phyloP scores from a whole-genome alignment of 2,888 invertebrate genomes.

The Lingula anatina region DNA sequence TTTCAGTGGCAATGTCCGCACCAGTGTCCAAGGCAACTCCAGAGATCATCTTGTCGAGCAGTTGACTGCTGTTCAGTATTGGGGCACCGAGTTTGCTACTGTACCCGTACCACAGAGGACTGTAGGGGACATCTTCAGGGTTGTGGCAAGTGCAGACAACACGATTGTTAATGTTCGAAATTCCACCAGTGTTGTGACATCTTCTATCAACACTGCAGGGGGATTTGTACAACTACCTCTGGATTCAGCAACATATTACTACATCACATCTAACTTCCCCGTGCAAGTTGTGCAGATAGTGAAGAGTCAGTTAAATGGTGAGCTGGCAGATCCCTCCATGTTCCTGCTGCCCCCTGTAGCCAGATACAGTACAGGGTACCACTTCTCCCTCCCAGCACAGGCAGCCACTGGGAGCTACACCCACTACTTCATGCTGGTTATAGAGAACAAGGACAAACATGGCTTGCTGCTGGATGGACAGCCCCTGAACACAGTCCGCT shows the following conservation, averaged over 20 bases:
- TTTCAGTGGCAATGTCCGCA: slow-evolving; percentile 17
- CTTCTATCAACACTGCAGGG: slow-evolving; percentile 6
- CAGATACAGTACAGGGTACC: slow-evolving; percentile 23
- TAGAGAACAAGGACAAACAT: slow-evolving; percentile 5
- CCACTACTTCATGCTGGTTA: slow-evolving; percentile 15
- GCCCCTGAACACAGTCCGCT: no score
- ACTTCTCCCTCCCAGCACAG: slow-evolving; percentile 22
- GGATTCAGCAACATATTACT: slow-evolving; percentile 11
- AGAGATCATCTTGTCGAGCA: slow-evolving; percentile 37
- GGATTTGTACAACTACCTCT: slow-evolving; percentile 12
- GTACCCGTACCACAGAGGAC: slow-evolving; percentile 29
- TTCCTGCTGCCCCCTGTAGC: slow-evolving; percentile 20
- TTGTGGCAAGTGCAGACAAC: slow-evolving; percentile 18
- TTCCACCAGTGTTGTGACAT: slow-evolving; percentile 9
- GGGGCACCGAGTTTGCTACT: slow-evolving; percentile 32
- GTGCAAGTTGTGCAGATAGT: slow-evolving; percentile 21
- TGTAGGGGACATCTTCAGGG: slow-evolving; percentile 27
- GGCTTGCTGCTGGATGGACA: slow-evolving; percentile 13
- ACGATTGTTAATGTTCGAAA: no score
- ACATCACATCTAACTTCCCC: slow-evolving; percentile 15
- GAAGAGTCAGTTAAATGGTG: slow-evolving; percentile 20
- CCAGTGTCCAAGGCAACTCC: slow-evolving; percentile 17
- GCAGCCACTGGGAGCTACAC: slow-evolving; percentile 13
- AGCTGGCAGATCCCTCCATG: slow-evolving; percentile 32
- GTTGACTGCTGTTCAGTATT: slow-evolving; percentile 25